Evolutionary conservation across 2,888 invertebrate genomes (phyloP), one percentile per base, ranked within the genome.

Genomic region (Thalpophila matura): DNA sequence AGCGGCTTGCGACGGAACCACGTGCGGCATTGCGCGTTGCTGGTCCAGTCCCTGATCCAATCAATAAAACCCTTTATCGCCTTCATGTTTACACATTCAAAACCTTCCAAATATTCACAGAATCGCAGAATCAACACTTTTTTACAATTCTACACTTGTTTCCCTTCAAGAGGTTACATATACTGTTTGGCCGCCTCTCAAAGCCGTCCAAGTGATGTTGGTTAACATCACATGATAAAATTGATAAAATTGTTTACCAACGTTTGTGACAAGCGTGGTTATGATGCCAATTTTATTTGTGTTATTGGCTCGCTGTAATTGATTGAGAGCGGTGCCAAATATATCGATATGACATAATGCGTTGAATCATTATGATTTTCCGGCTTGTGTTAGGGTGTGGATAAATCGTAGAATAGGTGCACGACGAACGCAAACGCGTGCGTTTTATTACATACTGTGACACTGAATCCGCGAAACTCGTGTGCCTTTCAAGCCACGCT

Each of bases 1-100:
- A 99, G 95, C 46, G 98, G 97, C 20, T 98, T 96, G 49, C 98
- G 96, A 3, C 99, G 96, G 95, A 97, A 98, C 97, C 98, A 98
- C 50, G 96, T 97, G 84, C 97, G 97, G 88, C 98, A 99, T 1
- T 98, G 97, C 0, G 98, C 98, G 89, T 98, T 98, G 85, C 97
- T 96, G 85, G 97, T 98, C 98, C 98, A 98, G 87, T 98, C 98
- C 83, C 97, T 97, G 86, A 74, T 55, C 45, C 54, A 66, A 68
- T 59, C 57, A 53, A 77, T 61, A 1, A 72, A 42, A 14, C 54
- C 58, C 12, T 67, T 56, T 53, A 71, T 55, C 56, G 66, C 82
- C 80, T 74, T 53, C 49, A 67, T 54, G 33, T 35, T 72, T 37
- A 9, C 12, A 24, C 31, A 27, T 10, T 9, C 38, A n/a, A 26